Percentiles rank a stretch among this genome's conserved stretches.
These are phyloP conservation scores for Parnassius smintheus DNA, from an alignment of 2,888 invertebrate genomes.

Conservation along the genomic window DNA sequence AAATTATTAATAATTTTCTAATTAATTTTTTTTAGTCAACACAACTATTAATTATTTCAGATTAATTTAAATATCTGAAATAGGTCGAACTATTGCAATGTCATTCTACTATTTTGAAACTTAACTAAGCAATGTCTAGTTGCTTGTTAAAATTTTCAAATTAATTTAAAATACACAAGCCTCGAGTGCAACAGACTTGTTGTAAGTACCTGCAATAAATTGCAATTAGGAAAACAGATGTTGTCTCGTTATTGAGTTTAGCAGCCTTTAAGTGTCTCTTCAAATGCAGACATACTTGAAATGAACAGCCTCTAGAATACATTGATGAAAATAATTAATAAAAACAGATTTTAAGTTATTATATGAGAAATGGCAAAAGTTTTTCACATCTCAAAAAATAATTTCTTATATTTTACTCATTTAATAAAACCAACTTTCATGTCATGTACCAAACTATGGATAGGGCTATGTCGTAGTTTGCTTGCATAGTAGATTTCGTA, in stretches of 20 bases:
- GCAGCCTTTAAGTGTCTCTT: slow-evolving; percentile 67
- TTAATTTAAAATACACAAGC: slow-evolving; percentile 79
- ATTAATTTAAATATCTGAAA: too few relatives aligned
- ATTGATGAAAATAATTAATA: slow-evolving; percentile 38
- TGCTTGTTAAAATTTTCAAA: slow-evolving; percentile 68
- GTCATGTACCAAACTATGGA: too few relatives aligned
- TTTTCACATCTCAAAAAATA: too few relatives aligned
- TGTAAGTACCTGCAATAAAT: slow-evolving; percentile 81
- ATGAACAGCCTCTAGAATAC: slow-evolving; percentile 49
- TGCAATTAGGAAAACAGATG: slow-evolving; percentile 78
- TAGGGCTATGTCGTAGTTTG: too few relatives aligned
- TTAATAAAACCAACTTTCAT: too few relatives aligned
- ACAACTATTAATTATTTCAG: too few relatives aligned
- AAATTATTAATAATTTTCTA: too few relatives aligned
- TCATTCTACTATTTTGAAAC: neutral
- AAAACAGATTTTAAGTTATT: slow-evolving; percentile 9
- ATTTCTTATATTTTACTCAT: too few relatives aligned
- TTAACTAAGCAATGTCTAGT: slow-evolving; percentile 48
- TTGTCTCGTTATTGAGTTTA: slow-evolving; percentile 80
- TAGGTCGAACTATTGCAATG: slow-evolving; percentile 6
- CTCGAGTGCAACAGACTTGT: slow-evolving; percentile 73
- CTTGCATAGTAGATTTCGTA: too few relatives aligned
- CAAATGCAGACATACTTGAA: slow-evolving; percentile 54
- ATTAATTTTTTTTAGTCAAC: too few relatives aligned
- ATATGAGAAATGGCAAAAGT: too few relatives aligned